Percentiles rank a stretch among this genome's conserved stretches.
Conservation (phyloP, 2,113 vertebrate genomes). For the Corythoichthys intestinalis region DNA sequence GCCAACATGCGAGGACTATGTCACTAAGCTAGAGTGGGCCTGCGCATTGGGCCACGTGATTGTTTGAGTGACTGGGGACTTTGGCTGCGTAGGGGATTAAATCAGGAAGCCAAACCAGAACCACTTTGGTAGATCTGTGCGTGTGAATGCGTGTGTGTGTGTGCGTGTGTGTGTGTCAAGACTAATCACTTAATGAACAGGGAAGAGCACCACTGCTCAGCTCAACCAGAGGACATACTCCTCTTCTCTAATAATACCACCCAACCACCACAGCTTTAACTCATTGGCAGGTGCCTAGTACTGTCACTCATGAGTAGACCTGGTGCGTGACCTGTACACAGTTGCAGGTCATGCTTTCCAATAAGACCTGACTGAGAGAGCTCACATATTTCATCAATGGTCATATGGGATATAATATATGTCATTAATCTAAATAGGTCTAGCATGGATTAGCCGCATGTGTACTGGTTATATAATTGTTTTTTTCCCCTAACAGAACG, state of each 20-base stretch:
- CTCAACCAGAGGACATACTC: conserved; percentile 58
- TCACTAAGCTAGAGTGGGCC: conserved; percentile 19
- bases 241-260: conserved; percentile 63
- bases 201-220: conserved; percentile 56
- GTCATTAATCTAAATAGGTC: conserved; percentile 62
- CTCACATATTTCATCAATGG: conserved; percentile 59
- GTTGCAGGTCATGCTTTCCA: conserved; percentile 46
- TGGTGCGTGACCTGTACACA: conserved; percentile 23
- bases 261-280: conserved; percentile 36
- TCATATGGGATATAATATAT: conserved; percentile 51
- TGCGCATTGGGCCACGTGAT: conserved; percentile 55
- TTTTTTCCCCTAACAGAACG: conserved; percentile 27
- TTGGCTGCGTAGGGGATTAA: conserved; percentile 63
- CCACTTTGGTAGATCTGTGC: conserved; percentile 37
- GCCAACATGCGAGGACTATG: conserved; percentile 3
- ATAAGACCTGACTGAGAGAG: conserved; percentile 48
- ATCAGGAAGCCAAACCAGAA: conserved; percentile 65
- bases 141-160: conserved; percentile 42
- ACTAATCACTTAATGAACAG: conserved; percentile 78
- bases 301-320: conserved; percentile 30
- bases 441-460: conserved; percentile 28
- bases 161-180: conserved; percentile 33
- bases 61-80: conserved; percentile 44
- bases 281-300: conserved; percentile 35
- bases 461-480: conserved; percentile 33